Evolutionary conservation across 2,888 invertebrate genomes (phyloP).

Genomic region (Noctua fimbriata): DNA sequence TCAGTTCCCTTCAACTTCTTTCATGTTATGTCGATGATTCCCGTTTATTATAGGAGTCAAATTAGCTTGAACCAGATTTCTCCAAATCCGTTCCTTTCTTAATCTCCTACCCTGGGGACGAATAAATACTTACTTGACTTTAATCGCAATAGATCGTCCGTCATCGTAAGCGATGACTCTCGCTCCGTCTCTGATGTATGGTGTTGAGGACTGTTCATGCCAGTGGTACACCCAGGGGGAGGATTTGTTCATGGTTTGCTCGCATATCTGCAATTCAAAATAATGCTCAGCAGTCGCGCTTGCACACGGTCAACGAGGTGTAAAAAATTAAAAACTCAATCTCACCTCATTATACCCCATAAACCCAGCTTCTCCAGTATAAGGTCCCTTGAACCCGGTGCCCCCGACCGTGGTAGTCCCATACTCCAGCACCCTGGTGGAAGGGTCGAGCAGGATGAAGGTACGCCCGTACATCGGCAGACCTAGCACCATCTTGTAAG

Average conservation of each 20-base stretch:
- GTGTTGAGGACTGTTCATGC: constrained; percentile 91
- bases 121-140: constrained; percentile 90
- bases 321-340: too few species aligned
- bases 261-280: constrained; percentile 90
- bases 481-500: constrained; percentile 95
- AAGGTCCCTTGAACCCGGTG: constrained; percentile 94
- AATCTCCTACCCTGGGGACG: not conserved
- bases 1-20: too few species aligned
- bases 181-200: constrained; percentile 91
- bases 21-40: too few species aligned
- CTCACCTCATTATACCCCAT: constrained; percentile 96
- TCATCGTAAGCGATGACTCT: constrained; percentile 94
- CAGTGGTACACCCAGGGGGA: constrained; percentile 92
- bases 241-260: constrained; percentile 90
- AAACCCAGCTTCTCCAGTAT: constrained; percentile 94
- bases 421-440: constrained; percentile 84
- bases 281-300: not conserved
- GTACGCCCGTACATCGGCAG: constrained; percentile 96
- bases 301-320: too few species aligned
- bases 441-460: constrained; percentile 90
- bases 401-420: constrained; percentile 89
- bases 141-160: constrained; percentile 93
- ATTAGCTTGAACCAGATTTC: not conserved
- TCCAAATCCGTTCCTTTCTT: not conserved
- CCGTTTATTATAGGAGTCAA: not conserved